These are phyloP conservation scores for Priocnemis perturbator DNA, from an alignment of 2,888 invertebrate species.

Conservation along the genomic window DNA sequence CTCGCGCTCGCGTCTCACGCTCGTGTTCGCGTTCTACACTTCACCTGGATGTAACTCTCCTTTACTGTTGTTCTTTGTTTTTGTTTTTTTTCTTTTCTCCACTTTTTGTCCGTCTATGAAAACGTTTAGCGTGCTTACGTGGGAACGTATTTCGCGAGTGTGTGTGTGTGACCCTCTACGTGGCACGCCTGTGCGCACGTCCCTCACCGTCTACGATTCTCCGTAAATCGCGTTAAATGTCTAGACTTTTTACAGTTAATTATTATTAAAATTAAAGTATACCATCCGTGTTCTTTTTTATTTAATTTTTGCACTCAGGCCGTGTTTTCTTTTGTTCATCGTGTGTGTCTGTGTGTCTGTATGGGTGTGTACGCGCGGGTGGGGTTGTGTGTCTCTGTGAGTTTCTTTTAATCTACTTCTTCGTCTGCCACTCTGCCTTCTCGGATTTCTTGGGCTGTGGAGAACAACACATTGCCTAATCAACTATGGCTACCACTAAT, in stretches of 20 bases:
- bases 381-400: too few species aligned
- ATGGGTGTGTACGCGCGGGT: background rate
- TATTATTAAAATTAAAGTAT: conserved; percentile 16
- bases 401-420: conserved; percentile 75
- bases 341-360: conserved; percentile 19
- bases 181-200: conserved; percentile 8
- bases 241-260: conserved; percentile 9
- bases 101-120: too few species aligned
- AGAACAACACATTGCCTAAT: conserved; percentile 74
- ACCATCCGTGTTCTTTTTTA: conserved; percentile 25
- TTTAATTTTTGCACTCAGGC: conserved; percentile 37
- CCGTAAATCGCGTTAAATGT: conserved; percentile 14
- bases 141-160: background rate
- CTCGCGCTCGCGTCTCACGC: conserved; percentile 5
- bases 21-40: background rate
- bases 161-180: background rate
- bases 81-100: too few species aligned
- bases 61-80: background rate
- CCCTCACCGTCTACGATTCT: background rate
- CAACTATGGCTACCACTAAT: conserved; percentile 59
- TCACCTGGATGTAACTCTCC: background rate
- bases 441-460: conserved; percentile 87
- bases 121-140: too few species aligned
- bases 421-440: conserved; percentile 85
- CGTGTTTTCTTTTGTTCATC: conserved; percentile 8